phyloP scores from a whole-genome alignment of 2,113 vertebrate genomes.

The Atrichornis clamosus region DNA sequence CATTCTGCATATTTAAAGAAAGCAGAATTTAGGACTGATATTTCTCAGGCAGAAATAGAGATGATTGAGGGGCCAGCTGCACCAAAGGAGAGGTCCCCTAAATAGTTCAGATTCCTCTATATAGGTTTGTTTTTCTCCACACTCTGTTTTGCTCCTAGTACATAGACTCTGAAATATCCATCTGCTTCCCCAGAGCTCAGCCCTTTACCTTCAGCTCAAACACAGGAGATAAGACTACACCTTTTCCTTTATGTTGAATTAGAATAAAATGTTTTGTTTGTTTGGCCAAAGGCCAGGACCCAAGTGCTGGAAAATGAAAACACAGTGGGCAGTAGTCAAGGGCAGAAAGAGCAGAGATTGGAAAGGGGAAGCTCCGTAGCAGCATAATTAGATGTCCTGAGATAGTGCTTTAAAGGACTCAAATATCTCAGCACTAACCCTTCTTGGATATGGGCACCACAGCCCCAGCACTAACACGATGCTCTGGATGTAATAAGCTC shows the following conservation, averaged over 20 bases:
- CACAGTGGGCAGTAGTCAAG: neutral
- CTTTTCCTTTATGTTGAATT: neutral
- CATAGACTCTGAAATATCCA: neutral
- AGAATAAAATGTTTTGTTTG: neutral
- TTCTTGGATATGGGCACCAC: neutral
- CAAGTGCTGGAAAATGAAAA: neutral
- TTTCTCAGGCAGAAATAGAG: neutral
- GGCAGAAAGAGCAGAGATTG: neutral
- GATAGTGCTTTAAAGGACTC: neutral
- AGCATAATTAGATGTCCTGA: neutral
- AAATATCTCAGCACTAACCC: neutral
- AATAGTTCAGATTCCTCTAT: neutral
- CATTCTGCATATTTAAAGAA: neutral
- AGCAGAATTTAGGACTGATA: neutral
- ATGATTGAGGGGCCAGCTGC: neutral
- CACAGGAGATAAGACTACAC: neutral
- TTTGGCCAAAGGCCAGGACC: neutral
- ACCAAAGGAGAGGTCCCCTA: neutral
- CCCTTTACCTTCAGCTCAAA: neutral
- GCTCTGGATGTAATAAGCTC: neutral
- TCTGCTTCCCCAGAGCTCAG: neutral
- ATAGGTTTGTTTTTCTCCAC: neutral
- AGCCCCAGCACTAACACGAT: accelerated
- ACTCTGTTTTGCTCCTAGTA: neutral
- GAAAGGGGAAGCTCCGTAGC: neutral